These are phyloP conservation scores for Chloropsis cyanopogon DNA, from an alignment of 2,113 vertebrate species.

Conservation along the genomic window DNA sequence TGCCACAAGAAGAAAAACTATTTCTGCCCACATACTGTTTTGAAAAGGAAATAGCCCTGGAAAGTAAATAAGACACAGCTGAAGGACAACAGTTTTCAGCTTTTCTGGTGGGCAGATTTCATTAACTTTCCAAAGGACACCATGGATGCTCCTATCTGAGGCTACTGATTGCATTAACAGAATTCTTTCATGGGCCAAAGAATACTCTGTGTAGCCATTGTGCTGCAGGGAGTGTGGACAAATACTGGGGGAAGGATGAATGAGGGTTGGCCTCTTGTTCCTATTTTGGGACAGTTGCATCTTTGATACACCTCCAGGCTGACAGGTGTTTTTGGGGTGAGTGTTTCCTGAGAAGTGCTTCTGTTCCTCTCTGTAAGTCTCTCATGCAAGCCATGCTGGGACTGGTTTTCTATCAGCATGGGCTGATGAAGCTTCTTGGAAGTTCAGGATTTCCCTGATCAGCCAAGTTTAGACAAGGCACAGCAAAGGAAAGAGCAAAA, in stretches of 20 bases:
- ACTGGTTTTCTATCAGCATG: background rate
- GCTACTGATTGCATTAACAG: background rate
- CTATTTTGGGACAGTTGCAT: background rate
- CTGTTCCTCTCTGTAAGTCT: background rate
- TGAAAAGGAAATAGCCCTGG: background rate
- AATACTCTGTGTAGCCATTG: background rate
- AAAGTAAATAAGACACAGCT: slow-evolving; percentile 12
- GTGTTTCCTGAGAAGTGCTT: background rate
- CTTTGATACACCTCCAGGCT: background rate
- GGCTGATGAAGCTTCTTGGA: background rate
- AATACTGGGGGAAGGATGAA: background rate
- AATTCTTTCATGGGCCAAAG: background rate
- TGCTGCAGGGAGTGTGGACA: background rate
- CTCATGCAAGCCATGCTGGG: background rate
- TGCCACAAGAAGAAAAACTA: background rate
- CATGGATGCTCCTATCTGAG: background rate
- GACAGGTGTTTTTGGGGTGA: background rate
- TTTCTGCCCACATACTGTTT: background rate
- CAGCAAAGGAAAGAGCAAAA: background rate
- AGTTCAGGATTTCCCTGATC: background rate
- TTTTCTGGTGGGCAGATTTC: slow-evolving; percentile 5
- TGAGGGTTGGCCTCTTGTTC: background rate
- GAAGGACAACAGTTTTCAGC: slow-evolving; percentile 15
- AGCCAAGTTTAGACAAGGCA: background rate
- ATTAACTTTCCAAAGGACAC: background rate